Base-by-base conservation (phyloP, 2,113 vertebrate genomes). In the Aegithalos caudatus region DNA sequence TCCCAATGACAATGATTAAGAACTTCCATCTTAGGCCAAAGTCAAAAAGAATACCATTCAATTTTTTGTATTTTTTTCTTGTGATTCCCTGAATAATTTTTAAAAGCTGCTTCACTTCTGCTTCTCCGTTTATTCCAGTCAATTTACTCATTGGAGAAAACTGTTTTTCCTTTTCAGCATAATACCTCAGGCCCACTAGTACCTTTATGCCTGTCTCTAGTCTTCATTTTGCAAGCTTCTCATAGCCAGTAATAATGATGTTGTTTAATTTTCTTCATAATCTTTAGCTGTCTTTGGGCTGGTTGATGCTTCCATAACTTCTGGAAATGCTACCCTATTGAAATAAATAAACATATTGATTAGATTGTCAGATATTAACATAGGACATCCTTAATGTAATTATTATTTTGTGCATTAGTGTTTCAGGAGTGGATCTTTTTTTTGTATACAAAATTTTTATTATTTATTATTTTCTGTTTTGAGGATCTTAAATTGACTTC, bases 321-420 rank as follows among this genome's bases (percentile, higher is more conserved):
- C 62, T 42, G 44, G 33, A 92, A 90, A 90, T 90, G 50, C 19
- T 83, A 73, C 27, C 29, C 33, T 86, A 9, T 83, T 95, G 71
- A 86, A 95, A 93, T 74, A 93, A 93, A 86, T 70, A 88, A 92
- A 65, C 27, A 81, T 22, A 78, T 54, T 86, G 78, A 62, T 58
- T 93, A 81, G 28, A 71, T 81, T 93, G 6, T 72, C 64, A 83
- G 61, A 21, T 88, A 48, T 77, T 88, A 92, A 47, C 0, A 0
- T 11, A 60, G 47, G 56, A 54, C 14, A 78, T 51, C n/a, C 25
- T 65, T 71, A 91, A 82, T 1, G 2, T 72, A 58, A 56, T 81
- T 94, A 62, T 60, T 88, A 24, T 81, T 92, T 58, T 67, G 11
- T 71, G 47, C 45, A 12, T 78, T 86, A 83, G 9, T 69, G 38